Base-by-base conservation (phyloP, 2,113 vertebrate species). In the Mesoclemmys tuberculata region DNA sequence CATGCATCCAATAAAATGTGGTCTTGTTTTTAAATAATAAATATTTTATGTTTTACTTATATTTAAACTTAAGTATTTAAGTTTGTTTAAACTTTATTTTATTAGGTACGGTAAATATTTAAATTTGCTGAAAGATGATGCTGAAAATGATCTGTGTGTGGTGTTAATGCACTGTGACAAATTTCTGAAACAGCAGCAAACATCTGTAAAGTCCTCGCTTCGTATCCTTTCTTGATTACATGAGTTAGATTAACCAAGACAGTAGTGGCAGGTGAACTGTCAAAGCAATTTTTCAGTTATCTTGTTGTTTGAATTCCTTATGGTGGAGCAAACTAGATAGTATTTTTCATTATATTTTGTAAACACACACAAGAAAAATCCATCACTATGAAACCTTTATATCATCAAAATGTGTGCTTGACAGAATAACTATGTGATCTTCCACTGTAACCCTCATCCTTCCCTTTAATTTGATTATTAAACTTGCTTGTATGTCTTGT, bases 81-180 rank as follows among this genome's bases (percentile, higher is more conserved):
- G 11, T 8, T 51, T 1, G 0, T 2, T 68, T 88, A 85, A 27
- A 80, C 74, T 44, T 85, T 35, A 77, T 94, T 96, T 77, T 95
- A 82, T 3, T 95, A 99, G 99, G 80, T 99, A 99, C 27, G 99
- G 99, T 75, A 97, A 97, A 83, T 97, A 97, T 68, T 98, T 99
- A 27, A 97, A 97, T 82, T 94, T 99, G 5, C 94, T 99, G 27
- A 96, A 97, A 77, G 98, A 98, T 35, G 96, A 97, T 58, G 97
- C 98, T 6, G 98, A 97, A 88, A 94, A 96, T 49, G 98, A 97
- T 8, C 93, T 99, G 35, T 96, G 92, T 51, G 98, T 98, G 8
- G 97, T 99, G 7, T 95, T 99, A 93, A 98, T 97, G 92, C 98
- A 98, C 77, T 97, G 98, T 91, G 98, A 99, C 90, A 97, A 94